These are phyloP conservation scores for human (Homo sapiens) DNA, from an alignment of 2,113 vertebrate genomes.

Conservation along the genomic window GRCh38 chr15:56478501-56479000, in stretches of 20 bases:
- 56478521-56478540: not conserved
- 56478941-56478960: not conserved
- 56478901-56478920: not conserved
- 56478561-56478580: not conserved
- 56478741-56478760: not conserved
- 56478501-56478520: not conserved
- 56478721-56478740: not conserved
- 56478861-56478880: not conserved
- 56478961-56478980: not conserved
- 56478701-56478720: not conserved
- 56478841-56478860: not conserved
- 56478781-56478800: not conserved
- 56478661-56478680: not conserved
- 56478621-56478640: not conserved
- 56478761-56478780: not conserved
- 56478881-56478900: not conserved
- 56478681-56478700: conserved; percentile 10
- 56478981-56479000: not conserved
- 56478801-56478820: not conserved
- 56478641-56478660: not conserved
- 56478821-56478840: not conserved
- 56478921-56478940: not conserved
- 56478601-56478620: not conserved
- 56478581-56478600: not conserved
- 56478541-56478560: not conserved